Evolutionary conservation across 1,140 invertebrate genomes (phyloP).

Genomic region (Cheumatopsyche charites): DNA sequence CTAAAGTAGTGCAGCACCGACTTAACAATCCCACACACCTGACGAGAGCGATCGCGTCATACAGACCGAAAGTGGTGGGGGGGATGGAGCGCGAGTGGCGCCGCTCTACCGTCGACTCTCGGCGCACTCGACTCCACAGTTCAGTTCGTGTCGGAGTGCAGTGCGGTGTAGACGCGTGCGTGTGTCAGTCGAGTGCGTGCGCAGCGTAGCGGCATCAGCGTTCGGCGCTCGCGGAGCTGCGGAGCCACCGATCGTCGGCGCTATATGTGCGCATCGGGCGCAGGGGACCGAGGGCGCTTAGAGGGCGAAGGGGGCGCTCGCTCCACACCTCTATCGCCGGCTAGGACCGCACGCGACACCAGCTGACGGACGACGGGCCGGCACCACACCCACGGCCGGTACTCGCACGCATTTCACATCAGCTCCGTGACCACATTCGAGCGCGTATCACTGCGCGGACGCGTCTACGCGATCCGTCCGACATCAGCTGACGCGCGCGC

Average conservation of each 20-base stretch:
- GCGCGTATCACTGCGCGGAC: constrained; percentile 2
- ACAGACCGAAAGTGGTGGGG: neutral
- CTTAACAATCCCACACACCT: too few species aligned
- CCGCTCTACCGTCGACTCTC: neutral
- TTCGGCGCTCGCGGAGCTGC: too few species aligned
- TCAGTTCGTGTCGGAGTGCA: neutral
- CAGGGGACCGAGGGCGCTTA: neutral
- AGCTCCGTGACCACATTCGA: neutral
- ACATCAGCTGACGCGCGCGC: neutral
- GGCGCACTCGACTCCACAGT: neutral
- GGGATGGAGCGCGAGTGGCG: neutral
- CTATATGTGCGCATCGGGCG: constrained; percentile 12
- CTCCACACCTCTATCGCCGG: neutral
- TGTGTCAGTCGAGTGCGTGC: neutral
- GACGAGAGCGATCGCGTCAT: neutral
- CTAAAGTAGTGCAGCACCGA: too few species aligned
- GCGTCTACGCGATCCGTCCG: neutral
- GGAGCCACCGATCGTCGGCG: neutral
- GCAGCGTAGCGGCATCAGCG: too few species aligned
- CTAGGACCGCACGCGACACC: neutral
- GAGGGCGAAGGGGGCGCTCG: neutral
- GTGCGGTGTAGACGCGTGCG: neutral
- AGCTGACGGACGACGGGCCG: constrained; percentile 17
- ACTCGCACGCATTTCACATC: constrained; percentile 31
- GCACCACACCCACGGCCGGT: constrained; percentile 3